Percentiles rank a stretch among this genome's conserved stretches.
Evolutionary conservation across 2,113 vertebrate species (phyloP).

Genomic region (Oxygymnocypris stewartii): DNA sequence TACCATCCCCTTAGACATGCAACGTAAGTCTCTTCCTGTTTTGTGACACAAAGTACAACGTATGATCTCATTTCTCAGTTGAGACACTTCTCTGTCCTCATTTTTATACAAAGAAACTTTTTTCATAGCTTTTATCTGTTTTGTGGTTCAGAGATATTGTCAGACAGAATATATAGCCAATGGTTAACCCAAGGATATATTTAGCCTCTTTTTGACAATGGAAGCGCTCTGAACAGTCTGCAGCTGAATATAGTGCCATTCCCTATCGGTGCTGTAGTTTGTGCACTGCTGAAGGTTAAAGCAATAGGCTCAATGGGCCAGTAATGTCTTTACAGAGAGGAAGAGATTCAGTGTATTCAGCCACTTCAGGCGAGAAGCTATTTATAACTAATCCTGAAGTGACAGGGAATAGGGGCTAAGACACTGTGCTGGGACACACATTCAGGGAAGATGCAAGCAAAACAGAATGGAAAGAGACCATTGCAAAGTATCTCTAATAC

Average conservation of each 20-base stretch:
- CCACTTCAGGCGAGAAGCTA: slow-evolving; percentile 46
- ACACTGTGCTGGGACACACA: slow-evolving; percentile 14
- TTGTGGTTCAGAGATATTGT: not conserved
- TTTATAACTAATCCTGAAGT: slow-evolving; percentile 56
- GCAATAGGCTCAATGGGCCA: slow-evolving; percentile 23
- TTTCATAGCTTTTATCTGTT: not conserved
- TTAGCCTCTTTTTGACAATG: not conserved
- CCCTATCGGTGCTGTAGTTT: not conserved
- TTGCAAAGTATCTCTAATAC: slow-evolving; percentile 1
- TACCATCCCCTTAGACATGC: not conserved
- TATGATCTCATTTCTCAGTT: not conserved
- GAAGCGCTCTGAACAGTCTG: not conserved
- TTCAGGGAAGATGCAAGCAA: slow-evolving; percentile 6
- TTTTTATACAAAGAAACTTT: slow-evolving; percentile 10
- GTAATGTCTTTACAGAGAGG: slow-evolving; percentile 31
- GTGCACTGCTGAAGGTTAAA: slow-evolving; percentile 11
- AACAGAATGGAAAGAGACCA: slow-evolving; percentile 3
- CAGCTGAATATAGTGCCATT: not conserved
- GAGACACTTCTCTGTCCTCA: not conserved
- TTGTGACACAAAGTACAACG: not conserved
- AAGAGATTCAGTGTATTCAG: slow-evolving; percentile 39
- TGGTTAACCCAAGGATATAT: not conserved
- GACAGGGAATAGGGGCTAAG: slow-evolving; percentile 27
- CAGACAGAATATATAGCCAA: not conserved
- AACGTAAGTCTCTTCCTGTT: not conserved